phyloP scores from a whole-genome alignment of 2,797 vertebrate genomes.

The Microctenopoma steveboyesi region DNA sequence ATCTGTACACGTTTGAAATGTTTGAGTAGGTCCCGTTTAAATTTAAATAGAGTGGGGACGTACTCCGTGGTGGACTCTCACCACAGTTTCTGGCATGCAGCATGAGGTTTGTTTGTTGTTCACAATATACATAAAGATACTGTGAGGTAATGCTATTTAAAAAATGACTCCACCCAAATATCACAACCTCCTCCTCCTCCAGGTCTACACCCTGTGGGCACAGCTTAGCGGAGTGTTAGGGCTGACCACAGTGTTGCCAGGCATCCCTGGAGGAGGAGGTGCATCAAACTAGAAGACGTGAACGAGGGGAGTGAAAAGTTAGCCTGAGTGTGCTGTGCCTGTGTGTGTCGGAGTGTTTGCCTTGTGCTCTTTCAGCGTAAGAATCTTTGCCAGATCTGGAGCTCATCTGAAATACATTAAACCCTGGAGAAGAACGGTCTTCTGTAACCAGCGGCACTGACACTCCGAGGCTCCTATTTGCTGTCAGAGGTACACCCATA shows the following conservation, averaged over 20 bases:
- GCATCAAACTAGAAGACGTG: slow-evolving; percentile 47
- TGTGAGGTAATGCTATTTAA: slow-evolving; percentile 27
- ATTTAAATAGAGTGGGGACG: neutral
- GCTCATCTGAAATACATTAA: slow-evolving; percentile 80
- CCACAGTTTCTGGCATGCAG: neutral
- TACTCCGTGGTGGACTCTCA: neutral
- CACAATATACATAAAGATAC: slow-evolving; percentile 31
- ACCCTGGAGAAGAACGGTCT: slow-evolving; percentile 67
- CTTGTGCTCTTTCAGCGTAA: slow-evolving; percentile 42
- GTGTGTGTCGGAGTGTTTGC: slow-evolving; percentile 45
- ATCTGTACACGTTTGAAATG: slow-evolving; percentile 28
- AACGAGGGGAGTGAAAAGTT: slow-evolving; percentile 44
- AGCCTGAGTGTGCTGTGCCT: slow-evolving; percentile 32
- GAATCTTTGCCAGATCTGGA: slow-evolving; percentile 59
- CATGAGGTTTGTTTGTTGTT: slow-evolving; percentile 6
- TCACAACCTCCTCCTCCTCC: slow-evolving; percentile 34
- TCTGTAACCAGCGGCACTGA: slow-evolving; percentile 54
- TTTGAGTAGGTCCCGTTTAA: slow-evolving; percentile 17
- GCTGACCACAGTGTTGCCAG: slow-evolving; percentile 65
- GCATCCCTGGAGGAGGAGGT: slow-evolving; percentile 75
- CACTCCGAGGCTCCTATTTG: slow-evolving; percentile 56
- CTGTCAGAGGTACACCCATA: slow-evolving; percentile 68
- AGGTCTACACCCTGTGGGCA: slow-evolving; percentile 69
- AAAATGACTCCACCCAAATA: slow-evolving; percentile 68
- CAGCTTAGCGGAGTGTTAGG: slow-evolving; percentile 40